Conservation (phyloP, 1,140 invertebrate genomes). For the Pectinophora gossypiella region DNA sequence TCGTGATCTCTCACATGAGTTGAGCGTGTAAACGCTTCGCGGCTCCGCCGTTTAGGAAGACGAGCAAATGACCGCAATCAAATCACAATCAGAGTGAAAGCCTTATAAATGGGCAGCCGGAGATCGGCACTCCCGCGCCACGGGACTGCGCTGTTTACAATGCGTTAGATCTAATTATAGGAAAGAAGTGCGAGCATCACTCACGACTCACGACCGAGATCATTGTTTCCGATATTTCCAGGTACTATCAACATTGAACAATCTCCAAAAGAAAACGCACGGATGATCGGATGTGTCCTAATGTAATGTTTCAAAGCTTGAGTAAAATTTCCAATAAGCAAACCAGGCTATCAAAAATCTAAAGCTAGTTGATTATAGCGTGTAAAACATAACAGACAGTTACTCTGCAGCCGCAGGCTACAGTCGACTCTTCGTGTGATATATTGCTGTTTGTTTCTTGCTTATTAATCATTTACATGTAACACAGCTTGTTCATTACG, state of each 20-base stretch:
- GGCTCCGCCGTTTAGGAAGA: conserved; percentile 36
- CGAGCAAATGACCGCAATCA: conserved; percentile 59
- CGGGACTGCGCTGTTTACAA: conserved; percentile 37
- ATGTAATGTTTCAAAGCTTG: too few species aligned
- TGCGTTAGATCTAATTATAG: conserved; percentile 43
- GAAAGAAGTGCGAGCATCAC: conserved; percentile 28
- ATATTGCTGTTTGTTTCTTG: conserved; percentile 2
- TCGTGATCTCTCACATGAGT: conserved; percentile 25
- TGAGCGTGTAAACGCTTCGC: conserved; percentile 30
- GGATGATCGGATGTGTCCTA: too few species aligned
- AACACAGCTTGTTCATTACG: background rate
- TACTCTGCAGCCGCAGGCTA: background rate
- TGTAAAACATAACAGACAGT: background rate
- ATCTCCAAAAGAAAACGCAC: background rate
- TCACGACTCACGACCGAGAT: conserved; percentile 24
- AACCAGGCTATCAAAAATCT: background rate
- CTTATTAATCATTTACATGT: background rate
- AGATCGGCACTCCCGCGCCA: conserved; percentile 17
- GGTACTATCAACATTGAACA: background rate
- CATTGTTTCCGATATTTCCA: conserved; percentile 15
- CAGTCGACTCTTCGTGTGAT: background rate
- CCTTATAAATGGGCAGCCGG: conserved; percentile 30
- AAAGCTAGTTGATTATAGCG: conserved; percentile 1
- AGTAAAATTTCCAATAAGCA: background rate
- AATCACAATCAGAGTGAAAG: conserved; percentile 63